A percentile compares a stretch with the other conserved stretches of the same genome.
These are phyloP conservation scores for Isurus oxyrinchus DNA, from an alignment of 2,113 vertebrate species.

Conservation along the genomic window DNA sequence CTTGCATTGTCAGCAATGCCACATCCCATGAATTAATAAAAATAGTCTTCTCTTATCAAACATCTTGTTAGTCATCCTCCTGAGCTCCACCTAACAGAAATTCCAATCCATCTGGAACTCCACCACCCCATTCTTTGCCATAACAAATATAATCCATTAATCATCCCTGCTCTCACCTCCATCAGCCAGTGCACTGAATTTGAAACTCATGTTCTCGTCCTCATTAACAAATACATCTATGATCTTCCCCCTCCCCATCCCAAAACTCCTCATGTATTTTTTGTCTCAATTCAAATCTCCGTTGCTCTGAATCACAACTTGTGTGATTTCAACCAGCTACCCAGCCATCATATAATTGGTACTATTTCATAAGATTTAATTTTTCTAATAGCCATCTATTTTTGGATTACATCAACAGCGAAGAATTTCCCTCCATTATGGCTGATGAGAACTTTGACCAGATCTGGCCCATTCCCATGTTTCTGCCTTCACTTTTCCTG, in stretches of 20 bases:
- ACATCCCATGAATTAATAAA: not conserved
- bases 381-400: not conserved
- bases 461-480: not conserved
- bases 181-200: not conserved
- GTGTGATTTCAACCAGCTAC: not conserved
- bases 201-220: not conserved
- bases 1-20: not conserved
- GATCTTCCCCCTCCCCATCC: not conserved
- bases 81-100: not conserved
- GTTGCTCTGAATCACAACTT: not conserved
- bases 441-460: not conserved
- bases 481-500: not conserved
- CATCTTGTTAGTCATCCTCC: not conserved
- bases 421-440: not conserved
- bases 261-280: not conserved
- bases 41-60: not conserved
- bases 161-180: not conserved
- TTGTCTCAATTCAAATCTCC: not conserved
- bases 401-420: not conserved
- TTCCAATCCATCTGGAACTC: not conserved
- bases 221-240: not conserved
- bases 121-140: not conserved
- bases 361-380: not conserved
- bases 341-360: not conserved
- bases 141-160: too few species aligned